phyloP scores from a whole-genome alignment of 2,797 vertebrate genomes.

The Luscinia luscinia region DNA sequence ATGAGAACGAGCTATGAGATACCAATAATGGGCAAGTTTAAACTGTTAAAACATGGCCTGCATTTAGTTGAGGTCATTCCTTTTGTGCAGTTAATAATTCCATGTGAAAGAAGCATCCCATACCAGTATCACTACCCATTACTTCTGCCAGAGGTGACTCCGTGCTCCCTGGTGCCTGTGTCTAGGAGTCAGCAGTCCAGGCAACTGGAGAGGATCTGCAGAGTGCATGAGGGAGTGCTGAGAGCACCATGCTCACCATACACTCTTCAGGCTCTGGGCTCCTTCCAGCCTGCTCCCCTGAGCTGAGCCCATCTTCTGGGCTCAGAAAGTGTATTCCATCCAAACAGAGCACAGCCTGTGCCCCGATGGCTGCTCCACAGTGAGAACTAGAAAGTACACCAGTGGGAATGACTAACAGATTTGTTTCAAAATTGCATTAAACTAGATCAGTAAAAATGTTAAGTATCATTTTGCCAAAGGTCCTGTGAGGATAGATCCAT shows the following conservation, averaged over 20 bases:
- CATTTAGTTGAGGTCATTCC: neutral
- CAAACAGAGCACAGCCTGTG: neutral
- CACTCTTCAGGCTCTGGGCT: neutral
- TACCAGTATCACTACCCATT: neutral
- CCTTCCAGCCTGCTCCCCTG: neutral
- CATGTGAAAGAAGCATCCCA: neutral
- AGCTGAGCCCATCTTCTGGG: neutral
- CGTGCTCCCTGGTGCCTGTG: neutral
- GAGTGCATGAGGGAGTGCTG: accelerated
- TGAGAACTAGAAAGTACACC: neutral
- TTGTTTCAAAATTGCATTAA: neutral
- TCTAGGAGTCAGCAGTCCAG: neutral
- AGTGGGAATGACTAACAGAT: neutral
- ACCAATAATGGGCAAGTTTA: neutral
- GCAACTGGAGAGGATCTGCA: neutral
- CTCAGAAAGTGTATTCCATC: neutral
- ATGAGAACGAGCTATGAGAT: neutral
- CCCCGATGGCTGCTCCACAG: neutral
- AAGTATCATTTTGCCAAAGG: neutral
- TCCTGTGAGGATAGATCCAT: neutral
- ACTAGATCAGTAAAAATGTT: neutral
- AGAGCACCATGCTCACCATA: neutral
- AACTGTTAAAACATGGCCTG: neutral
- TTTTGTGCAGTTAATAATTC: neutral
- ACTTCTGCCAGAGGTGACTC: neutral